These are phyloP conservation scores for Neoniphon sammara DNA, from an alignment of 2,797 vertebrate species.

Conservation along the genomic window DNA sequence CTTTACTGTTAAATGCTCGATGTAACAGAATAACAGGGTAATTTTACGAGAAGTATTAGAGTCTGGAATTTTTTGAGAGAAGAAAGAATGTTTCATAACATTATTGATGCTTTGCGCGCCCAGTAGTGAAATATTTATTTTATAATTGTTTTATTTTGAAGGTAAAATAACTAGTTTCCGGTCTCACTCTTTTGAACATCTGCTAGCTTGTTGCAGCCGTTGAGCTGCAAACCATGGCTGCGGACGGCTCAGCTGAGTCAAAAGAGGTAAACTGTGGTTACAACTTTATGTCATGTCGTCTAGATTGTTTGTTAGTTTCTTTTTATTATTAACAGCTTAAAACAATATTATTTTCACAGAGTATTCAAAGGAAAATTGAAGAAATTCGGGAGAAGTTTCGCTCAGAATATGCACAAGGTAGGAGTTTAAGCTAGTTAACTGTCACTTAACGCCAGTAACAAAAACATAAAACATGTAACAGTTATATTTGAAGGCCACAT, in stretches of 20 bases:
- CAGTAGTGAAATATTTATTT: too few relatives aligned
- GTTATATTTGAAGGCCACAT: too few relatives aligned
- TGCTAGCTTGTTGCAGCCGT: too few relatives aligned
- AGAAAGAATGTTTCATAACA: too few relatives aligned
- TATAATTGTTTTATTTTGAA: background rate
- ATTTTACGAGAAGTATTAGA: too few relatives aligned
- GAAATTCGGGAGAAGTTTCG: conserved; percentile 85
- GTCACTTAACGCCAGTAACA: too few relatives aligned
- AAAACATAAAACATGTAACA: too few relatives aligned
- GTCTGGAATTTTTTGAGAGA: too few relatives aligned
- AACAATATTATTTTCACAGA: conserved; percentile 59
- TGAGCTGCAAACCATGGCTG: background rate
- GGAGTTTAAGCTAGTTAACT: background rate
- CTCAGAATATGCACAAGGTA: conserved; percentile 84
- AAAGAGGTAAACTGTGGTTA: background rate
- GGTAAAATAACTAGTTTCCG: background rate
- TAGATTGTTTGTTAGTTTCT: background rate
- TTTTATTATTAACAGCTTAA: background rate
- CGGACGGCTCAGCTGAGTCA: background rate
- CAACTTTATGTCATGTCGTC: background rate
- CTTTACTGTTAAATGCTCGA: too few relatives aligned
- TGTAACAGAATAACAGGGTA: too few relatives aligned
- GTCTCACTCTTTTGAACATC: too few relatives aligned
- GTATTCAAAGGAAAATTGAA: conserved; percentile 79
- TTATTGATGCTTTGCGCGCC: too few relatives aligned